A percentile compares a stretch with the other conserved stretches of the same genome.
These are phyloP conservation scores for Nyctalus aviator DNA, from an alignment of 2,797 vertebrate genomes.

Conservation along the genomic window DNA sequence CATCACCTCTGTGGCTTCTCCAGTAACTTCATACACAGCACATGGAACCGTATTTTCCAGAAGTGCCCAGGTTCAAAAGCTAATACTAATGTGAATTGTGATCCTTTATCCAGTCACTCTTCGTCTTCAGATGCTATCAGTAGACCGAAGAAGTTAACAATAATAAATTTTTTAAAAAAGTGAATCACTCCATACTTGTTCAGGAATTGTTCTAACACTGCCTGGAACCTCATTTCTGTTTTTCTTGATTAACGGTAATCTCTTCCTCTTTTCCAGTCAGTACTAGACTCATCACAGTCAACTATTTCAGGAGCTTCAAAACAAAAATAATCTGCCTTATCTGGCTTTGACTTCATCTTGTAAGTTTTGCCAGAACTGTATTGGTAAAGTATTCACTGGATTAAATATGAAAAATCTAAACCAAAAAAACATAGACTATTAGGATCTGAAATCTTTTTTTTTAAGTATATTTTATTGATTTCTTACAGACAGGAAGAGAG, in stretches of 20 bases:
- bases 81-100: conserved; percentile 92
- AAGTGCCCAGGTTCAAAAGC: conserved; percentile 96
- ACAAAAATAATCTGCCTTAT: neutral
- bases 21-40: conserved; percentile 95
- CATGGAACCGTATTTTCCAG: conserved; percentile 93
- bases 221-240: conserved; percentile 95
- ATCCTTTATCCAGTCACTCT: conserved; percentile 93
- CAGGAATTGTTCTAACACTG: conserved; percentile 93
- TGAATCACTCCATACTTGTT: conserved; percentile 94
- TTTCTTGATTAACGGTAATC: conserved; percentile 94
- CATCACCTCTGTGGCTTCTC: conserved; percentile 94
- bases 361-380: neutral
- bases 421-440: neutral
- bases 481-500: no score
- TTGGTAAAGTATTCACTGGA: neutral
- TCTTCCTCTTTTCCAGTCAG: conserved; percentile 97
- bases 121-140: conserved; percentile 90
- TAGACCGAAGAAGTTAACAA: conserved; percentile 91
- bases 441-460: neutral
- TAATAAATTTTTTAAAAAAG: conserved; percentile 82
- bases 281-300: conserved; percentile 87
- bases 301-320: neutral
- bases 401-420: neutral
- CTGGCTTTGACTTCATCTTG: neutral
- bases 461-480: no score